phyloP scores from a whole-genome alignment of 1,140 invertebrate species.

The Bombus difficillimus region DNA sequence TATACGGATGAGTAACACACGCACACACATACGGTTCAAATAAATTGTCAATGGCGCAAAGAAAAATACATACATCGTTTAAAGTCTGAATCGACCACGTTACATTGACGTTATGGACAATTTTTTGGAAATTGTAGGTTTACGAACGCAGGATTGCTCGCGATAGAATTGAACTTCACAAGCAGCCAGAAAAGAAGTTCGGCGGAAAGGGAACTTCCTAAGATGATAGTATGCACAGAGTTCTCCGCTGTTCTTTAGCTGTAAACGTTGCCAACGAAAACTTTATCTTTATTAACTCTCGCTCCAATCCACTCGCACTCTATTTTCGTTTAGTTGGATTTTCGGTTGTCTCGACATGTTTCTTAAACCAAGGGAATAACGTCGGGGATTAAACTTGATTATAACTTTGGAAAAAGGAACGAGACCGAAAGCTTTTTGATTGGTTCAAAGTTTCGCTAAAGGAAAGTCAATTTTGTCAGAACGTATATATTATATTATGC shows the following conservation, averaged over 20 bases:
- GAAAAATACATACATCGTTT: background rate
- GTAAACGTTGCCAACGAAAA: conserved; percentile 32
- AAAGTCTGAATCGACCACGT: background rate
- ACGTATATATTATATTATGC: background rate
- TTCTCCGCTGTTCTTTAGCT: background rate
- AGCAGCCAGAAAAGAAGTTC: conserved; percentile 2
- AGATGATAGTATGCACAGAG: conserved; percentile 16
- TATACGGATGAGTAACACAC: background rate
- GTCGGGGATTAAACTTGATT: background rate
- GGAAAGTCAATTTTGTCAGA: background rate
- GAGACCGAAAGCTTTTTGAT: background rate
- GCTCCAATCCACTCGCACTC: background rate
- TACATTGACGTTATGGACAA: background rate
- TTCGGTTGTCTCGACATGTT: background rate
- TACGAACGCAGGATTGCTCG: background rate
- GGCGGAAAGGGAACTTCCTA: background rate
- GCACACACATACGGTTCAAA: background rate
- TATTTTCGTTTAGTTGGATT: background rate
- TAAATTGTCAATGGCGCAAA: background rate
- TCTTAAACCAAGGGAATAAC: background rate
- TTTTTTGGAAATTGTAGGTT: conserved; percentile 15
- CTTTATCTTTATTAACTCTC: conserved; percentile 33
- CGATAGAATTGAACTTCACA: conserved; percentile 22
- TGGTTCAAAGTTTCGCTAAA: background rate
- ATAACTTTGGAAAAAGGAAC: too few relatives aligned